Conservation (phyloP, 2,888 invertebrate genomes). For the Thereva nobilitata region DNA sequence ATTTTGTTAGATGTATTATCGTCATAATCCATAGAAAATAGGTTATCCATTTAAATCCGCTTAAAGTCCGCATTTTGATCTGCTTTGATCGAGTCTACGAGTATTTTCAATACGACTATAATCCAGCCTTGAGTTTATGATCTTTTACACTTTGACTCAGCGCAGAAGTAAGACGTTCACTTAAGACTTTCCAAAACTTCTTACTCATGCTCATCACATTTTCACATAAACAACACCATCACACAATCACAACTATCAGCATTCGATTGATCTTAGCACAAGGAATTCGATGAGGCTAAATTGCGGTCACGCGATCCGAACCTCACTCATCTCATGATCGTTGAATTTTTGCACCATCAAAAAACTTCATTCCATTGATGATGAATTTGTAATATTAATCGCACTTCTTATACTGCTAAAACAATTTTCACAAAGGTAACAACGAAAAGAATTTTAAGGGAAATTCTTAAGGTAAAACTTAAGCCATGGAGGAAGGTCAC, state of each 20-base stretch:
- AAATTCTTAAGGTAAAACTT: slow-evolving; percentile 5
- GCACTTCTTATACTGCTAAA: slow-evolving; percentile 10
- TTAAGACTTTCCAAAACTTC: slow-evolving; percentile 13
- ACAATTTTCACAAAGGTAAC: slow-evolving; percentile 1
- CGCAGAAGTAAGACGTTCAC: slow-evolving; percentile 7
- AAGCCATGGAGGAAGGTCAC: not conserved
- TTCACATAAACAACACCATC: slow-evolving; percentile 15
- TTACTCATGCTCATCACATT: slow-evolving; percentile 28
- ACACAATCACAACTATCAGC: no score
- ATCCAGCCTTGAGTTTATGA: slow-evolving; percentile 23
- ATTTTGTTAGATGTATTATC: slow-evolving; percentile 48
- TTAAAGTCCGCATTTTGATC: slow-evolving; percentile 18
- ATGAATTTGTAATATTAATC: slow-evolving; percentile 20
- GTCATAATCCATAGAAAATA: slow-evolving; percentile 51
- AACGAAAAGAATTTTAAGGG: not conserved
- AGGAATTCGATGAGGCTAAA: slow-evolving; percentile 19
- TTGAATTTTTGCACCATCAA: slow-evolving; percentile 5
- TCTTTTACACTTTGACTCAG: slow-evolving; percentile 16
- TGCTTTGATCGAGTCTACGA: slow-evolving; percentile 8
- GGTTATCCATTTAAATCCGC: slow-evolving; percentile 37
- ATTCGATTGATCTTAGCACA: not conserved
- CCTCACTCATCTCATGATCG: slow-evolving; percentile 16
- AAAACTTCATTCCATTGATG: slow-evolving; percentile 19
- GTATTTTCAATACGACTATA: slow-evolving; percentile 2
- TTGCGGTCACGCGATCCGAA: slow-evolving; percentile 25